A percentile compares a stretch with the other conserved stretches of the same genome.
phyloP scores from a whole-genome alignment of 2,797 vertebrate species.

The Urocyon cinereoargenteus region DNA sequence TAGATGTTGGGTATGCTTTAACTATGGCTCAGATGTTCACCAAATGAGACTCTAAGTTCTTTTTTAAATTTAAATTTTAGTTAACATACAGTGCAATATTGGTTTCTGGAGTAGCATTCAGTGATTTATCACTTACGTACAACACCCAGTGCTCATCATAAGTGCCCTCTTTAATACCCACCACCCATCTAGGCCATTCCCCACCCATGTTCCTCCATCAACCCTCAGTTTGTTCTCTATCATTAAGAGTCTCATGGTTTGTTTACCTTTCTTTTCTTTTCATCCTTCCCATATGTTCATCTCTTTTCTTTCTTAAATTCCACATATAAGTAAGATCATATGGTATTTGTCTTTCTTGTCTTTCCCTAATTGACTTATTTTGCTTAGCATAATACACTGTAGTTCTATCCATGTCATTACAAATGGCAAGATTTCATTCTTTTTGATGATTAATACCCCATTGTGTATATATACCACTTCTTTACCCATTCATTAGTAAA shows the following conservation, averaged over 20 bases:
- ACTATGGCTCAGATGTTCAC: background rate
- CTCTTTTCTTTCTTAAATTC: background rate
- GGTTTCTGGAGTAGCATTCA: background rate
- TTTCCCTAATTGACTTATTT: background rate
- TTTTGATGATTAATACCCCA: background rate
- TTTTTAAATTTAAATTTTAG: background rate
- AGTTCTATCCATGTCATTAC: background rate
- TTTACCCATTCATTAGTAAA: background rate
- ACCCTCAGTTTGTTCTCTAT: background rate
- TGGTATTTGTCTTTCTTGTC: background rate
- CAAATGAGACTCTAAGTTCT: background rate
- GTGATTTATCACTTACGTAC: background rate
- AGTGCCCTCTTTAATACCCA: background rate
- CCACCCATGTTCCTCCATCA: background rate
- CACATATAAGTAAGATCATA: background rate
- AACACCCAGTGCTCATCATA: background rate
- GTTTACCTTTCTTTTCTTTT: background rate
- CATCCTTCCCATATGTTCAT: background rate
- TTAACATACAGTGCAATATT: background rate
- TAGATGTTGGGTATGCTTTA: background rate
- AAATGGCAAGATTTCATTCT: background rate
- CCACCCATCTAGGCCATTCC: background rate
- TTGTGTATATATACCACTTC: background rate
- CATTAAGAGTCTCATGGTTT: background rate
- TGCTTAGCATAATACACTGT: background rate